These are phyloP conservation scores for Gymnothorax javanicus DNA, from an alignment of 2,797 vertebrate species.

Conservation along the genomic window DNA sequence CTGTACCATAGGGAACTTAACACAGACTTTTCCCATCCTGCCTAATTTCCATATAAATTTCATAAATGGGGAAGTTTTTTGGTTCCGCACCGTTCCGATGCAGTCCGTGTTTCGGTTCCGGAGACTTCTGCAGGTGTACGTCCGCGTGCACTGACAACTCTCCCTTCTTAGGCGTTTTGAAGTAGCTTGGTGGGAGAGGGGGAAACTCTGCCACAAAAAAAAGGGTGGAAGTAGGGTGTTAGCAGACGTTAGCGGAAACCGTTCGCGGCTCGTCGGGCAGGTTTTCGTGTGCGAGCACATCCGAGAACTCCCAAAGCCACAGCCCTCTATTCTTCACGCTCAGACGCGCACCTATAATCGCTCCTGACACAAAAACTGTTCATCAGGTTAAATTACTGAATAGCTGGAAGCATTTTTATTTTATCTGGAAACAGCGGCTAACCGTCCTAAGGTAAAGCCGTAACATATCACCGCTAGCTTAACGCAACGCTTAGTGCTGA, in stretches of 20 bases:
- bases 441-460: neutral
- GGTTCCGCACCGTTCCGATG: slow-evolving; percentile 25
- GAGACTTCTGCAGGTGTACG: slow-evolving; percentile 69
- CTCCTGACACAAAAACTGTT: neutral
- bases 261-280: neutral
- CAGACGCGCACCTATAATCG: neutral
- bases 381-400: neutral
- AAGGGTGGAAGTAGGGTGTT: slow-evolving; percentile 31
- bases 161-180: slow-evolving; percentile 75
- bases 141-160: slow-evolving; percentile 74
- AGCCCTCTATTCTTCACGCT: neutral
- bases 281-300: slow-evolving; percentile 40
- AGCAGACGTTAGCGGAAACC: neutral
- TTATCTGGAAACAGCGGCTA: too few species aligned
- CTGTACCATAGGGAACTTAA: neutral
- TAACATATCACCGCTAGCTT: neutral
- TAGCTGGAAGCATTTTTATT: neutral
- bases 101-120: slow-evolving; percentile 36
- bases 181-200: slow-evolving; percentile 73
- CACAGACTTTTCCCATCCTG: too few species aligned
- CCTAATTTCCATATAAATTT: too few species aligned
- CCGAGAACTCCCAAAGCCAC: slow-evolving; percentile 7
- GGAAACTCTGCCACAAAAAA: slow-evolving; percentile 65
- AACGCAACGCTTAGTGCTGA: neutral
- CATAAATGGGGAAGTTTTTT: too few species aligned